Evolutionary conservation across 2,113 vertebrate genomes (phyloP).

Genomic region (Hystrix cristata): DNA sequence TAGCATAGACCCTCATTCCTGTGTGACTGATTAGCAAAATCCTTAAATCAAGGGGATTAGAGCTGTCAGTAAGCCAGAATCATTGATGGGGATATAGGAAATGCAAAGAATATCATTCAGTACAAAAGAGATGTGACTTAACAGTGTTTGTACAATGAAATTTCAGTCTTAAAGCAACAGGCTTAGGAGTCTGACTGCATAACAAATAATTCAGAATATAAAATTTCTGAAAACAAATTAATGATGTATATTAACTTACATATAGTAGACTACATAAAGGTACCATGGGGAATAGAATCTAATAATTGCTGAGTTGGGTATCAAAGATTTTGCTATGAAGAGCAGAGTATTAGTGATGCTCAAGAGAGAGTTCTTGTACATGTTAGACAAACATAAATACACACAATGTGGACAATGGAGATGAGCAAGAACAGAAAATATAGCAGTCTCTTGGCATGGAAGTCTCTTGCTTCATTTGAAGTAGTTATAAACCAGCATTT

Average conservation of each 20-base stretch:
- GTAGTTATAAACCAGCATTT: constrained; percentile 12
- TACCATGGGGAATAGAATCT: background rate
- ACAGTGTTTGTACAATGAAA: background rate
- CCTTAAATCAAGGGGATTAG: background rate
- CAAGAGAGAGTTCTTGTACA: background rate
- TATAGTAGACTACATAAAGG: background rate
- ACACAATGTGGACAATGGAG: background rate
- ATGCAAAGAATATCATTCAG: background rate
- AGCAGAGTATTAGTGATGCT: background rate
- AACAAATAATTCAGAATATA: background rate
- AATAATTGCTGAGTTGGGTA: background rate
- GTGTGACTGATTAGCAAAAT: background rate
- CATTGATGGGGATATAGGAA: background rate
- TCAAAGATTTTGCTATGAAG: background rate
- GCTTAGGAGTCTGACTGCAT: background rate
- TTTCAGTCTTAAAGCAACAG: background rate
- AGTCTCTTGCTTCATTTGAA: constrained; percentile 40
- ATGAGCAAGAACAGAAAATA: constrained; percentile 14
- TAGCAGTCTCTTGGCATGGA: background rate
- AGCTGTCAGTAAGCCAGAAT: background rate
- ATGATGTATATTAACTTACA: background rate
- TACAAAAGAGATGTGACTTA: background rate
- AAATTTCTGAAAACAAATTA: background rate
- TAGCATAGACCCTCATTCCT: background rate
- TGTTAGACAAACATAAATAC: constrained; percentile 18